phyloP scores from a whole-genome alignment of 2,888 invertebrate species.

The Scelioninae gen. 1 region DNA sequence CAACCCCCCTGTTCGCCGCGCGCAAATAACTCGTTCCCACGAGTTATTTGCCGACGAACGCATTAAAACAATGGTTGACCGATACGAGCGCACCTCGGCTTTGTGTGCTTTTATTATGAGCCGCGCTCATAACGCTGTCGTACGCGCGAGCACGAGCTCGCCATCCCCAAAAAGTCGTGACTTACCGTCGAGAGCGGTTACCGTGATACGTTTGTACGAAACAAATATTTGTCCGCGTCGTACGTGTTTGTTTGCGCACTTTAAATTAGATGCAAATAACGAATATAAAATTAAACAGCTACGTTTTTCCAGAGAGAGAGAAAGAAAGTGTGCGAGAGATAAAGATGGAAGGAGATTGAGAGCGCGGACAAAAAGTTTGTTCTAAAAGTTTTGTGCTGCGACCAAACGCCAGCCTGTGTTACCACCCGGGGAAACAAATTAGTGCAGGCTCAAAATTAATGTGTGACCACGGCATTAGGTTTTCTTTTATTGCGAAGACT shows the following conservation, averaged over 20 bases:
- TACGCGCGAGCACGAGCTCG: no score
- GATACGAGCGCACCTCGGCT: slow-evolving; percentile 57
- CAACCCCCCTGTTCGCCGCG: slow-evolving; percentile 15
- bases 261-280: slow-evolving; percentile 63
- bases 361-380: no score
- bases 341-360: no score
- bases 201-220: slow-evolving; percentile 60
- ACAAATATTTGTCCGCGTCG: slow-evolving; percentile 58
- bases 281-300: slow-evolving; percentile 57
- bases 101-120: no score
- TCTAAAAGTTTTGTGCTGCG: no score
- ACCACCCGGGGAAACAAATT: no score
- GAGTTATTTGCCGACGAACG: slow-evolving; percentile 63
- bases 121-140: no score
- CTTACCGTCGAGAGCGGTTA: slow-evolving; percentile 44
- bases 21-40: slow-evolving; percentile 48
- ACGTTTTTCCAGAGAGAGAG: slow-evolving; percentile 18
- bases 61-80: slow-evolving; percentile 68
- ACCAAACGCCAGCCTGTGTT: no score
- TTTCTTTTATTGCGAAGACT: no score
- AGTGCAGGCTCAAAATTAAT: no score
- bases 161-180: slow-evolving; percentile 56
- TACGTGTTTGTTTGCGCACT: slow-evolving; percentile 54
- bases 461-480: no score
- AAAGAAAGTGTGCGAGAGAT: slow-evolving; percentile 8